Evolutionary conservation across 2,113 vertebrate genomes (phyloP), one percentile per base, ranked within the genome.

Genomic region (Nymphicus hollandicus): DNA sequence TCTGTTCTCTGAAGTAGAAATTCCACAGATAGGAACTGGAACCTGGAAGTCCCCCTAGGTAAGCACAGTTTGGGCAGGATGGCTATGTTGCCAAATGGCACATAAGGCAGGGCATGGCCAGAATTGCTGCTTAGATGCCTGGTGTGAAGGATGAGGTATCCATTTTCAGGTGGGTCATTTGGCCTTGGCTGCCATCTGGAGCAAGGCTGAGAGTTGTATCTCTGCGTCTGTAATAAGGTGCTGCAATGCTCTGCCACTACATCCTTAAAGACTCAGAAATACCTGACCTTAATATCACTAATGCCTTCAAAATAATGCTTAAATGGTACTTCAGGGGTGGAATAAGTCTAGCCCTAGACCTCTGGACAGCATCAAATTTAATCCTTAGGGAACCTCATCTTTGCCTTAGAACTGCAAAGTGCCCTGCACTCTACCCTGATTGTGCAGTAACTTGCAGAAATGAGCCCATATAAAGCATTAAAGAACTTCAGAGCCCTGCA

Each of bases 361-460:
- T 91, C 69, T 87, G 84, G 84, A 85, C n/a, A 80, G 87, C 85
- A 66, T 88, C 66, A 80, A 89, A 93, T 96, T 93, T 95, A 94
- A 95, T 96, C 93, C 95, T 95, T 86, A 88, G 91, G 93, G 87
- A 92, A 88, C 47, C 70, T 96, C 81, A 85, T 89, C 91, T 88
- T 29, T 82, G 87, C 87, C 81, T 87, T 84, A 85, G 93, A 92
- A n/a, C 81, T 43, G 87, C 81, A 82, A 91, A 96, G 78, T 85
- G 94, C 89, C 76, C 56, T 69, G 94, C 84, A 69, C 89, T 95
- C 91, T 82, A 24, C 66, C 52, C 87, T 93, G 93, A 93, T 94
- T 92, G 93, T 85, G 64, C 84, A 4, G 87, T 37, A 92, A 94
- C 91, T 76, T 85, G 89, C 94, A 87, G 84, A 95, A 97, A 95